Evolutionary conservation across 2,888 invertebrate species (phyloP), one percentile per base, ranked within the genome.

Genomic region (Sinotaia quadrata): DNA sequence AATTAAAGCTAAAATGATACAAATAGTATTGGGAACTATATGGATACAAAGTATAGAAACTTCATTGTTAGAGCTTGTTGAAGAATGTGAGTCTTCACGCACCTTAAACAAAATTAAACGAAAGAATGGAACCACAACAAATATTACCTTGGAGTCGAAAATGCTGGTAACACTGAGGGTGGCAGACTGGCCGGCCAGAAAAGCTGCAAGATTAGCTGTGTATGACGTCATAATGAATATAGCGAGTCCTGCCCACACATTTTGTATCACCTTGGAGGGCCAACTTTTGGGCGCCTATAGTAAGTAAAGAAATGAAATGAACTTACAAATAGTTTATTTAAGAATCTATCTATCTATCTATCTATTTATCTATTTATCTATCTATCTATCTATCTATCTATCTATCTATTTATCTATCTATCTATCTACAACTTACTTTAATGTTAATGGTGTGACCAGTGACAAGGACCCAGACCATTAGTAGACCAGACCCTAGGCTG

Each of bases 181-280:
- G 88, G 94, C 94, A 89, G 95, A 94, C 68, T 94, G 91, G 52
- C 95, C 96, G 18, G 96, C 95, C 79, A 96, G 94, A 75, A 96
- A 91, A 57, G 95, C 95, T 8, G 96, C 96, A 81, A 96, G 95
- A 88, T 96, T 96, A 81, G 96, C 96, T 74, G 96, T 96, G 87
- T 96, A 96, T 82, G 94, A 95, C 76, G 96, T 95, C 74, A 96
- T 94, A 87, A 96, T 95, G 88, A 96, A 95, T 84, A 96, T 95
- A 83, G 94, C 95, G 89, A 95, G 95, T 47, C 95, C 95, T 75
- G 95, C 96, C 96, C 96, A 96, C 74, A 96, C 94, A 89, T 96
- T 96, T 88, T 96, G 96, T 76, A 96, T 91, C 89, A 96, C 95
- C 89, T 96, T 96, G 89, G 95, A 95, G 82, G 96, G 96, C 96